Conservation (phyloP, 2,113 vertebrate genomes). For the Coryphaenoides rupestris region DNA sequence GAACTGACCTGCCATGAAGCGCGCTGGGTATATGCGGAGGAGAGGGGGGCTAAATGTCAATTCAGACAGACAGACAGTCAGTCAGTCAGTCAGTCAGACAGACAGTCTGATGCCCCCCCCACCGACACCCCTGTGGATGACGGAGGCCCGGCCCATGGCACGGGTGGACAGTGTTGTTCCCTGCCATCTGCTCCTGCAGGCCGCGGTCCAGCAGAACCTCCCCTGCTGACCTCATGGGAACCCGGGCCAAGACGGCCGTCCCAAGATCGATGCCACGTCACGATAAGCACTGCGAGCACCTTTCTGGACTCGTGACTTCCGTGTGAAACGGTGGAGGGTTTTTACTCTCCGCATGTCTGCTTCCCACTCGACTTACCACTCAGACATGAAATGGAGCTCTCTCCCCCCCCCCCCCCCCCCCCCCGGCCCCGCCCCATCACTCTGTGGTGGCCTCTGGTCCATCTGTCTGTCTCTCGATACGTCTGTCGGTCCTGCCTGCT, state of each 20-base stretch:
- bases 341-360: no score
- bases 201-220: constrained; percentile 64
- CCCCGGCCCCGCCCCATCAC: no score
- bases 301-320: not conserved
- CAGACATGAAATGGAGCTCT: constrained; percentile 28
- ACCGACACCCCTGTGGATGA: constrained; percentile 54
- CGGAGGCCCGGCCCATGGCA: constrained; percentile 59
- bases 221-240: constrained; percentile 46
- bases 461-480: constrained; percentile 39
- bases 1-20: constrained; percentile 55
- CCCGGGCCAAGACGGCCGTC: constrained; percentile 44
- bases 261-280: constrained; percentile 37
- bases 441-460: constrained; percentile 38
- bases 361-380: no score
- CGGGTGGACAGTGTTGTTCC: constrained; percentile 68
- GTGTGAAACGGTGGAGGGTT: no score
- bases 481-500: constrained; percentile 42
- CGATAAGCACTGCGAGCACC: constrained; percentile 34
- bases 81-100: constrained; percentile 25
- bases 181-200: constrained; percentile 75
- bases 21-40: constrained; percentile 56
- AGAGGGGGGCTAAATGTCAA: constrained; percentile 45
- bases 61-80: constrained; percentile 21
- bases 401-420: constrained; percentile 3
- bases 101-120: constrained; percentile 55